phyloP scores from a whole-genome alignment of 1,140 invertebrate genomes.

The Wasmannia auropunctata region DNA sequence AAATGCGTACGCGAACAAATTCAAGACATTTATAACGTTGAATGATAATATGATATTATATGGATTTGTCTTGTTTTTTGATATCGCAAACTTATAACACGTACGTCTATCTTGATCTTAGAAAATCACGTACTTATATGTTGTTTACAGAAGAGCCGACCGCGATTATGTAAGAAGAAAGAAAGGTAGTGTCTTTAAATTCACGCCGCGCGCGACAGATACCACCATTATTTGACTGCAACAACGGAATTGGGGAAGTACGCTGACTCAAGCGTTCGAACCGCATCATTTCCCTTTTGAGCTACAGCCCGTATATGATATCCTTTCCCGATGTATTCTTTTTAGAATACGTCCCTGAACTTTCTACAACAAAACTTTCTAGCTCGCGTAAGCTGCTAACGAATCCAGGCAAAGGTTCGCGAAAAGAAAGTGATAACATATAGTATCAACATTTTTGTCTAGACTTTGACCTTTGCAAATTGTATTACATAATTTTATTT shows the following conservation, averaged over 20 bases:
- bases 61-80: neutral
- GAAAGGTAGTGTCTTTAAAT: neutral
- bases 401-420: neutral
- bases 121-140: neutral
- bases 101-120: neutral
- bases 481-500: neutral
- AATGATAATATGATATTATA: neutral
- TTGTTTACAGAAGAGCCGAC: neutral
- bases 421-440: too few relatives aligned
- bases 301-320: neutral
- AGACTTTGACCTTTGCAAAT: neutral
- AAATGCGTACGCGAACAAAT: too few relatives aligned
- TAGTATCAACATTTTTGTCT: neutral
- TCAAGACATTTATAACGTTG: neutral
- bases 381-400: neutral
- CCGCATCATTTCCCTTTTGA: neutral
- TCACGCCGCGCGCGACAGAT: neutral
- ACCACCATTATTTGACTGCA: constrained; percentile 6
- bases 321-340: neutral
- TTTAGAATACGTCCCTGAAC: too few relatives aligned
- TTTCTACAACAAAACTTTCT: neutral
- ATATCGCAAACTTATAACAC: neutral
- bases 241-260: constrained; percentile 54
- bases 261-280: constrained; percentile 52
- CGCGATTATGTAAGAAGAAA: constrained; percentile 16